Base-by-base conservation (phyloP, 2,113 vertebrate species). In the Phyllopteryx taeniolatus region DNA sequence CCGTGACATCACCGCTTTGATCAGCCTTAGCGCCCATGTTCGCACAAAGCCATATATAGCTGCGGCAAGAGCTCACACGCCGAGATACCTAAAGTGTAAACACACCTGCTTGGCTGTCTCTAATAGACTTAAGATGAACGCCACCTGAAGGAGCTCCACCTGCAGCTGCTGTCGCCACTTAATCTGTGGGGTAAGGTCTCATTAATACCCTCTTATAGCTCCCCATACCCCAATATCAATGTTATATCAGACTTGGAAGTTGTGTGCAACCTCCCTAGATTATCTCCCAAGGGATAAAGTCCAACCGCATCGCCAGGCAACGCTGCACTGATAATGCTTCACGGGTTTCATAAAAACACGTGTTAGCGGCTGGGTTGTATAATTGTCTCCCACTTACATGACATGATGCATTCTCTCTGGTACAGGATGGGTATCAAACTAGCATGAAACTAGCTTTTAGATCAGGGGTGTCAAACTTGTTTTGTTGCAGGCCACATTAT, bases 21-120 rank as follows among this genome's bases (percentile, higher is more conserved):
- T 92, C 90, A 85, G 85, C 86, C 85, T 88, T 77, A 83, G 31
- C 82, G 77, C 83, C 71, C 87, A 83, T 83, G 84, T 87, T 84
- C 88, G 90, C 87, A 88, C 88, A 88, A 88, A 89, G 92, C 90
- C 89, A 87, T 86, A 89, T 92, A 91, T 92, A 92, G 89, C 88
- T 71, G n/a, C 80, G 78, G 80, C 91, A 87, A 92, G 90, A 84
- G 85, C 88, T 86, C 13, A 74, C 83, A 78, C 84, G 87, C 79
- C 77, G 27, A 78, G 77, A 85, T 88, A 89, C 88, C 82, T 87
- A 79, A 61, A 71, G 72, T 79, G 78, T 85, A 86, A 89, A 89
- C 86, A 89, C 88, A 89, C 88, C 87, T 87, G 90, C 82, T 67
- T 13, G 19, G n/a, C 63, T 47, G 76, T 71, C 74, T 75, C 77